phyloP scores from a whole-genome alignment of 2,888 invertebrate genomes.

The Pseudoips prasinana region DNA sequence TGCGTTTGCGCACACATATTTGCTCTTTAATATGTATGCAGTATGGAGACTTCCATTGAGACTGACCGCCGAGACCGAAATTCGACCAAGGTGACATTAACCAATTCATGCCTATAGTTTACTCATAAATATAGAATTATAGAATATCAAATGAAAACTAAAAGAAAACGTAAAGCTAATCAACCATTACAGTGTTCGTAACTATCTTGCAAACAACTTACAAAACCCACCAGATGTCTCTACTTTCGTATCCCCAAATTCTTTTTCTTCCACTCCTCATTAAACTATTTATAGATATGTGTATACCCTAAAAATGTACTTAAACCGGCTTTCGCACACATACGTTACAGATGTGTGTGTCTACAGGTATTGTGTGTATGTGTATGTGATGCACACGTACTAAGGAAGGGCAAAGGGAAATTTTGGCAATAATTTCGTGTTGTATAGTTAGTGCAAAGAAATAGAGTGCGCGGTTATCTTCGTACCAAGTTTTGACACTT shows the following conservation, averaged over 20 bases:
- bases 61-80: no score
- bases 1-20: no score
- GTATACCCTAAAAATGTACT: slow-evolving; percentile 65
- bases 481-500: no score
- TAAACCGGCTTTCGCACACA: slow-evolving; percentile 68
- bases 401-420: slow-evolving; percentile 72
- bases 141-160: no score
- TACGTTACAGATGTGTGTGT: slow-evolving; percentile 20
- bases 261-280: slow-evolving; percentile 38
- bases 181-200: no score
- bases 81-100: no score
- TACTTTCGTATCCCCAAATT: slow-evolving; percentile 33
- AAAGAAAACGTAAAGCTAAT: no score
- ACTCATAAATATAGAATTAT: no score
- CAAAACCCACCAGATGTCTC: slow-evolving; percentile 18
- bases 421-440: slow-evolving; percentile 72
- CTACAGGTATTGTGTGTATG: slow-evolving; percentile 9
- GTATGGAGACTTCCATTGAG: no score
- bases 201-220: no score
- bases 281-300: slow-evolving; percentile 57
- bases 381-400: slow-evolving; percentile 40
- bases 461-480: slow-evolving; percentile 29
- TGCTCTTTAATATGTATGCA: no score
- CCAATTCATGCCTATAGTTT: no score
- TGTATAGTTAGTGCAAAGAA: slow-evolving; percentile 24